A percentile compares a stretch with the other conserved stretches of the same genome.
Conservation (phyloP, 2,113 vertebrate species). For the Burhinus bistriatus region DNA sequence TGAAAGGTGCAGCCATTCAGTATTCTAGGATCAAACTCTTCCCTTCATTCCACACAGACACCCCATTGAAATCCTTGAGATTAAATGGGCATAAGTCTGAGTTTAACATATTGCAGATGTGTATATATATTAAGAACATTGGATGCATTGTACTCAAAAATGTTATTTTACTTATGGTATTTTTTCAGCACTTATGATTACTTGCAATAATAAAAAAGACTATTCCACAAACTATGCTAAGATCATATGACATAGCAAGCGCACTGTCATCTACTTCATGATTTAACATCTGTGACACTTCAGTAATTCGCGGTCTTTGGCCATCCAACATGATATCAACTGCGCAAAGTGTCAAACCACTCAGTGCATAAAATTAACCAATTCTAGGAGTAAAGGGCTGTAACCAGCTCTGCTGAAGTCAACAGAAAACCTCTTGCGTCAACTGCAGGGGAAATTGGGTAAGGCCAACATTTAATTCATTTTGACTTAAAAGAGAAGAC, state of each 20-base stretch:
- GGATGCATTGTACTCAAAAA: slow-evolving; percentile 50
- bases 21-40: not conserved
- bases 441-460: not conserved
- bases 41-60: slow-evolving; percentile 13
- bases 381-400: not conserved
- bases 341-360: not conserved
- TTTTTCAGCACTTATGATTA: slow-evolving; percentile 54
- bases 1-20: not conserved
- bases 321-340: slow-evolving; percentile 2
- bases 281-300: slow-evolving; percentile 45
- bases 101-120: slow-evolving; percentile 60
- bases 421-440: not conserved
- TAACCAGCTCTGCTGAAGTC: not conserved
- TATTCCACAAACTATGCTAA: slow-evolving; percentile 10
- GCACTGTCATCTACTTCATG: slow-evolving; percentile 35
- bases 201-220: slow-evolving; percentile 36
- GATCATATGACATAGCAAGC: slow-evolving; percentile 24
- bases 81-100: slow-evolving; percentile 8
- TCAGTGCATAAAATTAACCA: not conserved
- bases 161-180: not conserved
- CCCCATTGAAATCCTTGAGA: slow-evolving; percentile 11
- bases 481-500: not conserved
- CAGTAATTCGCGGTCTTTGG: not conserved
- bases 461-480: not conserved
- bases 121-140: slow-evolving; percentile 39